Evolutionary conservation across 2,888 invertebrate genomes (phyloP).

Genomic region (Gastracanthus pulcherrimus): DNA sequence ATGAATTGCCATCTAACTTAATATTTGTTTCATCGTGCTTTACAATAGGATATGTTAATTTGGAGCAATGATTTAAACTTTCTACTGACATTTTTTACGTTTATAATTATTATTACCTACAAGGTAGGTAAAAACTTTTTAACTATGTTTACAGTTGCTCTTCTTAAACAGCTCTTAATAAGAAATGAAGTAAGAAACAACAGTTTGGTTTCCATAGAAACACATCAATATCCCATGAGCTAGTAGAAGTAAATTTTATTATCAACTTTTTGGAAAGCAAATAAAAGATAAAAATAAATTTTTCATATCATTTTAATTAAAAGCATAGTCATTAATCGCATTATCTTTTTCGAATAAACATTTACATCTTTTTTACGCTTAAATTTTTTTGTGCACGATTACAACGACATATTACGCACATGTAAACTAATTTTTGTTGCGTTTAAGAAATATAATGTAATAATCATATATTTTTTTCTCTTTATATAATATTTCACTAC

Average conservation of each 20-base stretch:
- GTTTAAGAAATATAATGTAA: constrained; percentile 57
- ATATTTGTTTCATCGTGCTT: constrained; percentile 47
- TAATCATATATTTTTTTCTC: constrained; percentile 54
- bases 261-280: constrained; percentile 46
- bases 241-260: constrained; percentile 41
- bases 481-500: constrained; percentile 53
- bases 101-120: constrained; percentile 38
- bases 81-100: constrained; percentile 53
- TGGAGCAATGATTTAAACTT: constrained; percentile 43
- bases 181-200: constrained; percentile 45
- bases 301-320: constrained; percentile 49
- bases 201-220: constrained; percentile 55
- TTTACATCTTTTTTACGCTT: constrained; percentile 54
- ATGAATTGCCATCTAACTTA: constrained; percentile 30
- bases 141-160: constrained; percentile 42
- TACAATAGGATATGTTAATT: constrained; percentile 55
- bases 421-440: constrained; percentile 60
- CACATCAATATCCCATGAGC: constrained; percentile 30
- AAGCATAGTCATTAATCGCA: constrained; percentile 52
- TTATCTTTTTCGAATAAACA: constrained; percentile 55
- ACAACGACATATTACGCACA: constrained; percentile 58
- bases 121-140: constrained; percentile 41
- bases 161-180: too few relatives aligned
- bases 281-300: constrained; percentile 49
- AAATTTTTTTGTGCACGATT: constrained; percentile 57